Percentiles rank a stretch among this genome's conserved stretches.
phyloP scores from a whole-genome alignment of 1,140 invertebrate species.

The Acromyrmex charruanus region DNA sequence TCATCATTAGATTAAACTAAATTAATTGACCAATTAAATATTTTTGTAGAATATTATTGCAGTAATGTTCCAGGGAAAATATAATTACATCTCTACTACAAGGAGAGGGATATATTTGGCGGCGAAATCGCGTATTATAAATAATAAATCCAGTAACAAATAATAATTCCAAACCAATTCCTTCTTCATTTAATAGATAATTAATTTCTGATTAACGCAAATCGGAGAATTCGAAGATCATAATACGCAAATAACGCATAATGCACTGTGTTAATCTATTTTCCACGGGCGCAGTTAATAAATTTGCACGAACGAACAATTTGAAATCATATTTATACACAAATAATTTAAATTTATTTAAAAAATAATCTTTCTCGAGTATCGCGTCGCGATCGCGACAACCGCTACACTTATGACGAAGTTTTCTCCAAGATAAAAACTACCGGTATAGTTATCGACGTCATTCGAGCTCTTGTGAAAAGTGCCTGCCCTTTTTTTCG shows the following conservation, averaged over 20 bases:
- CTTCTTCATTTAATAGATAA: slow-evolving; percentile 53
- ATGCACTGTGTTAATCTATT: background rate
- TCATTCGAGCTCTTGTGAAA: slow-evolving; percentile 43
- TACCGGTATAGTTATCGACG: slow-evolving; percentile 32
- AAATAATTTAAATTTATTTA: slow-evolving; percentile 27
- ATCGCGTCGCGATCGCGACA: slow-evolving; percentile 30
- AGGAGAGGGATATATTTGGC: background rate
- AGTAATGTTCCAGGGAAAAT: slow-evolving; percentile 1
- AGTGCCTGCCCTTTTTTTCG: slow-evolving; percentile 30
- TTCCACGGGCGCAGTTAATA: background rate
- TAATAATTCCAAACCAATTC: slow-evolving; percentile 11
- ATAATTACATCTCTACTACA: slow-evolving; percentile 1
- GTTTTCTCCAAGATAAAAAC: slow-evolving; percentile 30
- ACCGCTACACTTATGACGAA: background rate
- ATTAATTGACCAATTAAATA: slow-evolving; percentile 53
- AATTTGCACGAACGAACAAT: slow-evolving; percentile 9
- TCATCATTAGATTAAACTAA: background rate
- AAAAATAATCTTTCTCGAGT: slow-evolving; percentile 1
- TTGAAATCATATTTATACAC: background rate
- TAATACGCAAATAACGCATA: slow-evolving; percentile 39
- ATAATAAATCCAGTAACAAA: slow-evolving; percentile 40
- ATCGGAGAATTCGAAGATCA: slow-evolving; percentile 33
- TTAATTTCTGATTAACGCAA: slow-evolving; percentile 46
- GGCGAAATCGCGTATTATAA: background rate
- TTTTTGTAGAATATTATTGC: background rate